A percentile compares a stretch with the other conserved stretches of the same genome.
Evolutionary conservation across 2,113 vertebrate species (phyloP).

Genomic region (Chrysochloris asiatica): DNA sequence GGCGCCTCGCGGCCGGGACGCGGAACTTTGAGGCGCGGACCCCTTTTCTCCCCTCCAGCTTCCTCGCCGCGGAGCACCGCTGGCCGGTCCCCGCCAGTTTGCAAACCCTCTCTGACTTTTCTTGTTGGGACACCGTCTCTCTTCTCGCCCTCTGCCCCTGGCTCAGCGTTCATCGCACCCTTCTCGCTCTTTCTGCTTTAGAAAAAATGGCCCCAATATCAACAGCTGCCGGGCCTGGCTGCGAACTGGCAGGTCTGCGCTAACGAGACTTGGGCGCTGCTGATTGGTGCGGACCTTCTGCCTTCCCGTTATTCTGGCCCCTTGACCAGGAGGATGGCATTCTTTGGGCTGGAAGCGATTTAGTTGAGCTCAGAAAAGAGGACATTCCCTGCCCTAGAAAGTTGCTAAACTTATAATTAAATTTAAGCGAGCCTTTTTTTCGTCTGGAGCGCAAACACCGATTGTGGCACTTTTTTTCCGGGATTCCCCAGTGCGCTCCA

Average conservation of each 20-base stretch:
- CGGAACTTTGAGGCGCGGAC: constrained; percentile 39
- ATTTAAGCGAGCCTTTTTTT: constrained; percentile 22
- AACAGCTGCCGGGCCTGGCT: constrained; percentile 56
- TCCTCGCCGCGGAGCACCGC: not conserved
- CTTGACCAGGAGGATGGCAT: not conserved
- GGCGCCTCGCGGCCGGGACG: constrained; percentile 27
- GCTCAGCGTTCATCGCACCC: not conserved
- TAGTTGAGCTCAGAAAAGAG: not conserved
- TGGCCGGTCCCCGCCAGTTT: constrained; percentile 4
- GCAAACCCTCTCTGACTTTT: constrained; percentile 52
- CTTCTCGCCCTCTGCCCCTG: too few relatives aligned
- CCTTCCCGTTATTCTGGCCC: not conserved
- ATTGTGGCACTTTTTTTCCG: constrained; percentile 22
- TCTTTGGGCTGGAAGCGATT: not conserved
- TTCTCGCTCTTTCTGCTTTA: not conserved
- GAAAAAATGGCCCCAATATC: constrained; percentile 52
- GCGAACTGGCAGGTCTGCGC: not conserved
- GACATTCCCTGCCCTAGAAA: constrained; percentile 21
- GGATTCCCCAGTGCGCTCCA: not conserved
- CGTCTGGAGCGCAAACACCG: not conserved
- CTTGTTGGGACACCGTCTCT: constrained; percentile 51
- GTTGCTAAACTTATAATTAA: constrained; percentile 71
- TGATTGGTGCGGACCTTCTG: not conserved
- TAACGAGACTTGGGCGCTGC: not conserved
- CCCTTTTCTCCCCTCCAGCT: not conserved